Conservation (phyloP, 2,888 invertebrate species). For the Lamellibrachia columna region DNA sequence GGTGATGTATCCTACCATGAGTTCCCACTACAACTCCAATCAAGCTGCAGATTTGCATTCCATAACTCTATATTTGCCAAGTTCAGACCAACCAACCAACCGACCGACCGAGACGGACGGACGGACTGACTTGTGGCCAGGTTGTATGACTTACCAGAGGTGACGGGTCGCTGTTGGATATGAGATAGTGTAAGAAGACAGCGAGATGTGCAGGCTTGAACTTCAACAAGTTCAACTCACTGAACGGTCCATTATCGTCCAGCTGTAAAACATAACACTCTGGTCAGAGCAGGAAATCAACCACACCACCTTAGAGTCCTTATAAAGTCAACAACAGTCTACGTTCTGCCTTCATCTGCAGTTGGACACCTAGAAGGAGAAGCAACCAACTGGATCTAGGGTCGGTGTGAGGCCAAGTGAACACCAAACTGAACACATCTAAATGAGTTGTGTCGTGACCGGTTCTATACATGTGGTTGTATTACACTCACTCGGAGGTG, state of each 20-base stretch:
- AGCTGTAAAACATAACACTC: constrained; percentile 28
- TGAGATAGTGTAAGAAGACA: constrained; percentile 91
- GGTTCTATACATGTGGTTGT: background rate
- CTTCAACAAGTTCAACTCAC: constrained; percentile 81
- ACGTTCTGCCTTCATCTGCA: background rate
- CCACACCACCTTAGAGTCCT: background rate
- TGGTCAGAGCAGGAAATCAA: background rate
- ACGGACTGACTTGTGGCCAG: background rate
- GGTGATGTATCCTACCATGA: too few species aligned
- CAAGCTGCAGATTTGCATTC: too few species aligned
- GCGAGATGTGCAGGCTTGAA: constrained; percentile 91
- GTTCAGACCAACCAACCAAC: background rate
- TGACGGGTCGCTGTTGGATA: constrained; percentile 84
- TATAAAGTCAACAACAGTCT: background rate
- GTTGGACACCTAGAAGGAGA: background rate
- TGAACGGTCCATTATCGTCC: constrained; percentile 82
- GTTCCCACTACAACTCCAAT: too few species aligned
- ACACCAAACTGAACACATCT: background rate
- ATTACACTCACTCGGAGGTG: too few species aligned
- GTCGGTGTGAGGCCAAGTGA: background rate
- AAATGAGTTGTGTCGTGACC: background rate
- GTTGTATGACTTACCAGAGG: constrained; percentile 71
- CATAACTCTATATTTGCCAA: too few species aligned
- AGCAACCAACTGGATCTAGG: background rate
- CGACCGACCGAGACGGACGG: background rate